Evolutionary conservation across 2,888 invertebrate genomes (phyloP).

Genomic region (Carpatolechia fugitivella): DNA sequence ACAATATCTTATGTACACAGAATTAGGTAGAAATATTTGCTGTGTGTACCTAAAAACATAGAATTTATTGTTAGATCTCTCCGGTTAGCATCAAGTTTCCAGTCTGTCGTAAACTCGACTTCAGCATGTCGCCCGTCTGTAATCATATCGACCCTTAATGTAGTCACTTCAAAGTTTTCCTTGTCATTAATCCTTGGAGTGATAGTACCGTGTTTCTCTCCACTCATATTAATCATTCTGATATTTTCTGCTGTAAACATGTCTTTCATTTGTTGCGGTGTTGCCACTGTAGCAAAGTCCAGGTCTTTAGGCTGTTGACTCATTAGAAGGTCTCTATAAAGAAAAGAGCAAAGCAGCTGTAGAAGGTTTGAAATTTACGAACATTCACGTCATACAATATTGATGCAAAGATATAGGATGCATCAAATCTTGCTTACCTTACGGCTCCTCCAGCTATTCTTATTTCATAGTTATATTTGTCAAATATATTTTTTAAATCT

Average conservation of each 20-base stretch:
- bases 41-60: conserved; percentile 89
- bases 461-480: conserved; percentile 89
- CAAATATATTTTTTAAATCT: conserved; percentile 85
- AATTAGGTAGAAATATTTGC: too few relatives aligned
- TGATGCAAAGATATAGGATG: too few relatives aligned
- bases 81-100: conserved; percentile 95
- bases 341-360: neutral
- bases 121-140: conserved; percentile 98
- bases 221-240: conserved; percentile 94
- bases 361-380: too few relatives aligned
- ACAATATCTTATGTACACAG: too few relatives aligned
- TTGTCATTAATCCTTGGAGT: conserved; percentile 96
- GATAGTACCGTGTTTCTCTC: conserved; percentile 97
- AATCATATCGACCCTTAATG: conserved; percentile 92
- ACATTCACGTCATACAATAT: too few relatives aligned
- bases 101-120: conserved; percentile 95
- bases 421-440: conserved; percentile 72
- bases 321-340: conserved; percentile 86
- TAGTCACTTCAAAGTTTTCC: conserved; percentile 96
- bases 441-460: conserved; percentile 98
- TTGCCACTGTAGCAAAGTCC: conserved; percentile 98
- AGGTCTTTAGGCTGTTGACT: conserved; percentile 91
- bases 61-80: conserved; percentile 99
- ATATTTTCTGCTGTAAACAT: conserved; percentile 92
- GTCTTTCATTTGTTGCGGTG: conserved; percentile 96